Evolutionary conservation across 2,888 invertebrate genomes (phyloP).

Genomic region (Mythimna ferrago): DNA sequence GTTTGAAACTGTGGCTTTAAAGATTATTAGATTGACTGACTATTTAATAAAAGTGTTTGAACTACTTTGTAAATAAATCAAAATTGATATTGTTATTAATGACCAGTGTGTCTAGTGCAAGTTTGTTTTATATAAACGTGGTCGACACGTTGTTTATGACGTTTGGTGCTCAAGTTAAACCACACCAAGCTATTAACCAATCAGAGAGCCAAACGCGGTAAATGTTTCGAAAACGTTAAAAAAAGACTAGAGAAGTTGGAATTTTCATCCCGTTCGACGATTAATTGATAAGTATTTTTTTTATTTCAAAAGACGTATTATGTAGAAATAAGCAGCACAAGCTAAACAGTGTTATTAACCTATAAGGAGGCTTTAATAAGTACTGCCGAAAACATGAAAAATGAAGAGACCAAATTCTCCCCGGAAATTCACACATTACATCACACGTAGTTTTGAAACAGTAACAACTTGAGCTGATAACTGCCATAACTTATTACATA

Average conservation of each 20-base stretch:
- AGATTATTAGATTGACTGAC: constrained; percentile 40
- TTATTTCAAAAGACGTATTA: no score
- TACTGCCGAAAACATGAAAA: background rate
- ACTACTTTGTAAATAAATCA: background rate
- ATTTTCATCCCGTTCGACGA: background rate
- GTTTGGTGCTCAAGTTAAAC: no score
- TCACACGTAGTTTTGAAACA: constrained; percentile 18
- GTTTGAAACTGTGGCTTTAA: constrained; percentile 48
- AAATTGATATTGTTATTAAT: constrained; percentile 4
- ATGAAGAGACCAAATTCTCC: background rate
- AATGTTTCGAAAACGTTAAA: no score
- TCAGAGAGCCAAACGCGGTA: no score
- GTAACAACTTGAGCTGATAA: constrained; percentile 20
- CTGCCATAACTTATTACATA: constrained; percentile 38
- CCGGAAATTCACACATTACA: constrained; percentile 12
- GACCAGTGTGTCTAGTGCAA: no score
- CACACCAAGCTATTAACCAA: no score
- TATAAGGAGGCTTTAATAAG: no score
- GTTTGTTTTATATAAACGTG: no score
- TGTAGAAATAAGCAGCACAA: no score
- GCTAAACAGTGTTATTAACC: no score
- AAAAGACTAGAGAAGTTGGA: background rate
- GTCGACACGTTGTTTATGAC: no score
- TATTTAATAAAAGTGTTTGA: constrained; percentile 17
- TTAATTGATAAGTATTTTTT: background rate